These are phyloP conservation scores for Drosophila orosa DNA, from an alignment of 1,140 invertebrate genomes.

Conservation along the genomic window DNA sequence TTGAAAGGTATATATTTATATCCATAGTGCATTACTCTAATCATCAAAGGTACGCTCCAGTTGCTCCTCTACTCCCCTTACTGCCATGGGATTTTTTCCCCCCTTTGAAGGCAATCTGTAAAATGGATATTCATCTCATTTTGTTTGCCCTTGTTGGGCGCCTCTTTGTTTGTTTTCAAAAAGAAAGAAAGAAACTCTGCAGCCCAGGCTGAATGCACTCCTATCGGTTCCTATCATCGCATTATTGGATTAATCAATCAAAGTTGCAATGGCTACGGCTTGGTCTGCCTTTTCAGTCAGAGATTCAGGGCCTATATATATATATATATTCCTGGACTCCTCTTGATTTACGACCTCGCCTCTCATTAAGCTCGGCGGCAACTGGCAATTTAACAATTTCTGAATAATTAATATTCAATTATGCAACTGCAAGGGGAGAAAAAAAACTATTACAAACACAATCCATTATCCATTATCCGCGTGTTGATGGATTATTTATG, in stretches of 20 bases:
- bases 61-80: too few relatives aligned
- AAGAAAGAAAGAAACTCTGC: conserved; percentile 3
- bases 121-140: conserved; percentile 66
- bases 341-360: conserved; percentile 55
- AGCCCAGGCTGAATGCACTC: conserved; percentile 8
- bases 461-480: conserved; percentile 63
- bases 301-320: conserved; percentile 1
- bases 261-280: conserved; percentile 51
- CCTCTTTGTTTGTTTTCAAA: conserved; percentile 9
- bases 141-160: conserved; percentile 40
- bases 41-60: conserved; percentile 48
- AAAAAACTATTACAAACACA: conserved; percentile 43
- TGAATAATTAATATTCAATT: conserved; percentile 83
- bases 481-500: conserved; percentile 66
- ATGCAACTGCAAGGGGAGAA: conserved; percentile 62
- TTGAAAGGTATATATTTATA: conserved; percentile 48
- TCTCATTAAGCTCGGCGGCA: conserved; percentile 47
- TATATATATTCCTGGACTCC: background rate
- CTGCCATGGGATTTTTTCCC: background rate
- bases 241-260: conserved; percentile 80
- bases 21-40: conserved; percentile 75
- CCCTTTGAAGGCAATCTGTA: conserved; percentile 27
- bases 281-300: conserved; percentile 9
- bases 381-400: conserved; percentile 75
- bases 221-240: conserved; percentile 49